Conservation (phyloP, 2,797 vertebrate genomes). For the Schizothorax lantsangensis region DNA sequence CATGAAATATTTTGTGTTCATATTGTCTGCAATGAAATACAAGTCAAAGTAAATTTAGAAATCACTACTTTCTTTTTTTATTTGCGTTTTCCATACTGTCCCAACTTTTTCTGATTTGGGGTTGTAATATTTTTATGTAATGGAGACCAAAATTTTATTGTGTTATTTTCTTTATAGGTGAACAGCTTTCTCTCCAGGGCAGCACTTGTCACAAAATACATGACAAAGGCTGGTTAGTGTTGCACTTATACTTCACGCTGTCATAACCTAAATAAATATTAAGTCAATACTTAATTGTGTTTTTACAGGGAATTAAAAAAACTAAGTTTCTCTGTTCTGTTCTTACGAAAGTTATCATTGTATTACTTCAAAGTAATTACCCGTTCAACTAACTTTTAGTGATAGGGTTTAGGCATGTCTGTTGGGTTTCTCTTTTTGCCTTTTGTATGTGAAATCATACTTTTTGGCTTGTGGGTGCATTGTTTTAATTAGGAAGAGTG, state of each 20-base stretch:
- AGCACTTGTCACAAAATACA: conserved; percentile 30
- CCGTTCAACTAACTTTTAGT: conserved; percentile 8
- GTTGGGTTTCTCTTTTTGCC: conserved; percentile 4
- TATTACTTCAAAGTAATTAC: conserved; percentile 1
- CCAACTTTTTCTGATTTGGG: no score
- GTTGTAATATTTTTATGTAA: conserved; percentile 15
- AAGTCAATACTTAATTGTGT: neutral
- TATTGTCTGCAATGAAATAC: no score
- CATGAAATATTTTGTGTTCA: no score
- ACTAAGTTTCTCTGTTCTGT: conserved; percentile 1
- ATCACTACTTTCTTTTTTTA: no score
- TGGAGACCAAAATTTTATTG: neutral
- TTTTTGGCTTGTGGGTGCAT: conserved; percentile 9
- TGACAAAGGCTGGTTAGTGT: conserved; percentile 3
- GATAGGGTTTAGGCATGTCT: conserved; percentile 10
- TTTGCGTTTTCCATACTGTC: no score
- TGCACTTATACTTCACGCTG: neutral
- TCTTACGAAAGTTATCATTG: neutral
- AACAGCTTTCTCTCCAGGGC: conserved; percentile 29
- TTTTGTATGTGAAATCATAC: neutral
- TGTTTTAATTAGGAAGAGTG: conserved; percentile 9
- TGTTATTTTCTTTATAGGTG: conserved; percentile 10
- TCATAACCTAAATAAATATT: neutral
- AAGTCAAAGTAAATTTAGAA: no score
- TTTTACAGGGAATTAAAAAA: conserved; percentile 15